These are phyloP conservation scores for Corythornis vintsioides DNA, from an alignment of 2,113 vertebrate species.

Conservation along the genomic window DNA sequence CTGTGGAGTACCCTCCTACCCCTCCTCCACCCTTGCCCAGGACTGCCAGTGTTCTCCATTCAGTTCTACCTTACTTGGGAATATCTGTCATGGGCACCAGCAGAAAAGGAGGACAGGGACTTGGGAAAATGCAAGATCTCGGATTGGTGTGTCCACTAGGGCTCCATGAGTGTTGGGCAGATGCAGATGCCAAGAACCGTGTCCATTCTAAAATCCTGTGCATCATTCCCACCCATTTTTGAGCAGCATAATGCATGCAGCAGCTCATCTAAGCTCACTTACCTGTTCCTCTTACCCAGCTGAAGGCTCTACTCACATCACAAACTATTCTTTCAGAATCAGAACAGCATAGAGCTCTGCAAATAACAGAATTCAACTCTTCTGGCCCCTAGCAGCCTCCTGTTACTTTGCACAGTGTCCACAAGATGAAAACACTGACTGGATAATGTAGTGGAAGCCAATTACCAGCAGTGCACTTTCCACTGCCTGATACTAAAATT, in stretches of 20 bases:
- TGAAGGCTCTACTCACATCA: background rate
- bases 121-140: background rate
- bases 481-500: background rate
- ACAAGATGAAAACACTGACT: background rate
- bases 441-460: background rate
- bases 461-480: background rate
- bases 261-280: background rate
- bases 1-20: background rate
- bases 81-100: background rate
- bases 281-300: background rate
- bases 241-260: background rate
- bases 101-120: background rate
- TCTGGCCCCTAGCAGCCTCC: background rate
- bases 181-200: background rate
- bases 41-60: background rate
- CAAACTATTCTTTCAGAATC: background rate
- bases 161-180: background rate
- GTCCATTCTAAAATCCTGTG: background rate
- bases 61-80: background rate
- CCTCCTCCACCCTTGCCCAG: background rate
- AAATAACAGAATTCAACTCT: background rate
- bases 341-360: background rate
- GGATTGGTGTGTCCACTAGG: background rate
- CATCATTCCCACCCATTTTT: background rate
- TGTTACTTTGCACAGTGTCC: background rate